Evolutionary conservation across 1,140 invertebrate species (phyloP), one percentile per base, ranked within the genome.

Genomic region (Anagrus nilaparvatae): DNA sequence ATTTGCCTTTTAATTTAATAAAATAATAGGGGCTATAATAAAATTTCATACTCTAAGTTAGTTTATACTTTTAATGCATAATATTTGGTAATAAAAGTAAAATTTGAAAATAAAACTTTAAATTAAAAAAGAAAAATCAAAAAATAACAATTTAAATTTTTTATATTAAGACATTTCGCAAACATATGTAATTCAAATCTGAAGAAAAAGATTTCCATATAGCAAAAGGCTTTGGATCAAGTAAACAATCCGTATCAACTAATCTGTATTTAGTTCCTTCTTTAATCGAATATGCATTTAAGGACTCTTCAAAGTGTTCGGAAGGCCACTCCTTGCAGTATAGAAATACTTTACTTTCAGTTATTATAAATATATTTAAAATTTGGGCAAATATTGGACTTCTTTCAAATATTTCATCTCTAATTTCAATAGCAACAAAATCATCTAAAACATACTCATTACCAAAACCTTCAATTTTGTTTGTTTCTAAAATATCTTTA

Each of bases 361-460:
- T n/a, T n/a, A n/a, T n/a, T n/a, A n/a, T n/a, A n/a, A n/a, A n/a
- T n/a, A n/a, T n/a, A n/a, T n/a, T n/a, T n/a, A n/a, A n/a, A n/a
- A n/a, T n/a, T n/a, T n/a, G n/a, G n/a, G n/a, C 33, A 21, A 35
- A 35, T 3, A 23, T 35, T 4, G 33, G 33, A 18, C 20, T 35
- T 5, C 16, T 21, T 35, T 23, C n/a, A 4, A 12, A 8, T 4
- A 5, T 35, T 18, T 4, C 6, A 5, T n/a, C 12, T 21, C 33
- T 20, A 13, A 9, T 21, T 12, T 35, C 20, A 5, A 35, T 21
- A 3, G 33, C 33, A 9, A 35, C 33, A 21, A 35, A 21, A 4
- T n/a, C 12, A 23, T 35, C 16, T 8, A 4, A 3, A 21, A 3
- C 19, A 35, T 35, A 35, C 5, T 21, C 5, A 8, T 6, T 21